phyloP scores from a whole-genome alignment of 2,113 vertebrate species.

The Uria lomvia region DNA sequence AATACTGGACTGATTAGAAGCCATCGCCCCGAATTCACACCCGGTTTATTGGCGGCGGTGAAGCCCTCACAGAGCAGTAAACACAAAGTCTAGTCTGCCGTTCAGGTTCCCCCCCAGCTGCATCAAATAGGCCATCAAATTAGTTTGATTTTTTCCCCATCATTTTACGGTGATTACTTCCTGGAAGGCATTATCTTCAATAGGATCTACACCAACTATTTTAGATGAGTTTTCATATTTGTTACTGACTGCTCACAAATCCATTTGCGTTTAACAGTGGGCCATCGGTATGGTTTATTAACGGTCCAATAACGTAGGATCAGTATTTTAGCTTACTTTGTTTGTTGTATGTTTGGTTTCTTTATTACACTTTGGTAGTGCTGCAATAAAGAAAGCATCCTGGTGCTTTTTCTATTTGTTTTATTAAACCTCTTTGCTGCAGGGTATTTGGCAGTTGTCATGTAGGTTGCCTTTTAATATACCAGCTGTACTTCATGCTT shows the following conservation, averaged over 20 bases:
- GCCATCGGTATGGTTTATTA: constrained; percentile 40
- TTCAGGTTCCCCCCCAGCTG: constrained; percentile 42
- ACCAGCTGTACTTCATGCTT: constrained; percentile 68
- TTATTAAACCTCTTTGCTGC: constrained; percentile 72
- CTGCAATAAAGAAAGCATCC: constrained; percentile 70
- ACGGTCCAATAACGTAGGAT: constrained; percentile 26
- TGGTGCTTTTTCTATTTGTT: constrained; percentile 72
- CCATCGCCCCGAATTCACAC: constrained; percentile 38
- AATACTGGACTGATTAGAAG: constrained; percentile 29
- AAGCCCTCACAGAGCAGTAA: constrained; percentile 56
- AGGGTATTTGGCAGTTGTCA: constrained; percentile 70
- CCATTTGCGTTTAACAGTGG: constrained; percentile 42
- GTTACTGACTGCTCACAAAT: neutral
- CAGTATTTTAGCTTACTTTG: constrained; percentile 62
- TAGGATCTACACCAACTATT: neutral
- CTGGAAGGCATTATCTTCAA: neutral
- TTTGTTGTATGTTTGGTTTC: constrained; percentile 44
- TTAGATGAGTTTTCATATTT: neutral
- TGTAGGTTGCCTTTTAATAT: constrained; percentile 67
- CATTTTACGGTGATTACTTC: neutral
- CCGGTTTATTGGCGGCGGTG: constrained; percentile 54
- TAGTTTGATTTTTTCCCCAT: neutral
- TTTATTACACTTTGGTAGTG: constrained; percentile 53
- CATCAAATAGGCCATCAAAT: constrained; percentile 32
- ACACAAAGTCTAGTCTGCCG: constrained; percentile 9